Evolutionary conservation across 2,888 invertebrate genomes (phyloP).

Genomic region (Campaea margaritaria): DNA sequence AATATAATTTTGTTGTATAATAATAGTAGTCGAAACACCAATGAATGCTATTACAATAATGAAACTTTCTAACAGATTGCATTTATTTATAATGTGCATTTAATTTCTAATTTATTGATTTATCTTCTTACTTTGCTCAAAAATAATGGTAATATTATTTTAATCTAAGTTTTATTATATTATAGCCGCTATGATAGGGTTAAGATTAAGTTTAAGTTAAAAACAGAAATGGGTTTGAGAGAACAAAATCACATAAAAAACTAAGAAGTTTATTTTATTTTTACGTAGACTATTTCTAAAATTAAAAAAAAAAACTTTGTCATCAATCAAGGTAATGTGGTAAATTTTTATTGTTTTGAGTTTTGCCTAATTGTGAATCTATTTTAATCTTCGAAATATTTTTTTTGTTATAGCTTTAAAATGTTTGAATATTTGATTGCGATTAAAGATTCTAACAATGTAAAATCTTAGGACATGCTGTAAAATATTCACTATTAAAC

Average conservation of each 20-base stretch:
- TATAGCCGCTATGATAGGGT: constrained; percentile 14
- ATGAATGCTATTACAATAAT: constrained; percentile 65
- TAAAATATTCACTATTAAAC: no score
- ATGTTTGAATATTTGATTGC: no score
- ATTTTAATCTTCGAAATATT: no score
- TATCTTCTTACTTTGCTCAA: constrained; percentile 69
- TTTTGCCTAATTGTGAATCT: no score
- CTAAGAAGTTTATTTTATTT: no score
- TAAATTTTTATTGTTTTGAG: no score
- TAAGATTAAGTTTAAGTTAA: constrained; percentile 42
- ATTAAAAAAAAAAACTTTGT: no score
- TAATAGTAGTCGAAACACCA: constrained; percentile 62
- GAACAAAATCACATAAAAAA: constrained; percentile 33
- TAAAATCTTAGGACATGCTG: no score
- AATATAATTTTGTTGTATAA: constrained; percentile 15
- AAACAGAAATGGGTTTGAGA: constrained; percentile 48
- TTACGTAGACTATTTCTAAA: no score
- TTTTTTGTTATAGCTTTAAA: no score
- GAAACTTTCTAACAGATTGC: constrained; percentile 54
- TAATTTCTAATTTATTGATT: constrained; percentile 46
- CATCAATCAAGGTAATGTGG: no score
- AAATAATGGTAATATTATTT: constrained; percentile 12
- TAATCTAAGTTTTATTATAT: constrained; percentile 36
- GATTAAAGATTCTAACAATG: no score
- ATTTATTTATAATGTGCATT: constrained; percentile 65